Evolutionary conservation across 1,140 invertebrate genomes (phyloP).

Genomic region (Stenopsyche tienmushanensis): DNA sequence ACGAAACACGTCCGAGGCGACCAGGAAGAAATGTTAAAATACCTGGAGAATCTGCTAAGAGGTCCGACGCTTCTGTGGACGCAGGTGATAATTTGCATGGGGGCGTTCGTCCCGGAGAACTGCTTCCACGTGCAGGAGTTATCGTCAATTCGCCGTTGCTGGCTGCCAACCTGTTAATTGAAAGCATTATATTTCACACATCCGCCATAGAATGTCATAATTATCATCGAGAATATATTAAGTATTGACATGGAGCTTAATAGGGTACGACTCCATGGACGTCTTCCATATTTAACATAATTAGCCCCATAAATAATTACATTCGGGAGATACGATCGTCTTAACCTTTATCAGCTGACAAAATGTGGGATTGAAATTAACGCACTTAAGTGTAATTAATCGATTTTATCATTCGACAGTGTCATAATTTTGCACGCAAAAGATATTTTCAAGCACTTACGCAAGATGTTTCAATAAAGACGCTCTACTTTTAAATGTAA

Average conservation of each 20-base stretch:
- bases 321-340: no score
- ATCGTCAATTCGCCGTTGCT: slow-evolving; percentile 78
- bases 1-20: no score
- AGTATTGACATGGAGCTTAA: neutral
- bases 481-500: no score
- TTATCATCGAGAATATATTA: neutral
- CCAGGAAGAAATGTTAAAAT: slow-evolving; percentile 57
- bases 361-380: no score
- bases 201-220: neutral
- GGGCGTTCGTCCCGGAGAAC: slow-evolving; percentile 51
- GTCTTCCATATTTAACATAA: no score
- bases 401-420: no score
- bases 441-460: no score
- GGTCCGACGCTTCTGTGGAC: slow-evolving; percentile 65
- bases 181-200: neutral
- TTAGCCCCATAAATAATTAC: no score
- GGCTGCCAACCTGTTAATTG: slow-evolving; percentile 61
- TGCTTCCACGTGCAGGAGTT: slow-evolving; percentile 67
- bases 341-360: no score
- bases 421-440: no score
- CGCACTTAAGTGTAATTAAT: no score
- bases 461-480: no score
- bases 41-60: slow-evolving; percentile 80
- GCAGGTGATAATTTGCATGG: slow-evolving; percentile 61
- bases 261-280: neutral